Evolutionary conservation across 2,888 invertebrate genomes (phyloP).

Genomic region (Troides oblongomaculatus): DNA sequence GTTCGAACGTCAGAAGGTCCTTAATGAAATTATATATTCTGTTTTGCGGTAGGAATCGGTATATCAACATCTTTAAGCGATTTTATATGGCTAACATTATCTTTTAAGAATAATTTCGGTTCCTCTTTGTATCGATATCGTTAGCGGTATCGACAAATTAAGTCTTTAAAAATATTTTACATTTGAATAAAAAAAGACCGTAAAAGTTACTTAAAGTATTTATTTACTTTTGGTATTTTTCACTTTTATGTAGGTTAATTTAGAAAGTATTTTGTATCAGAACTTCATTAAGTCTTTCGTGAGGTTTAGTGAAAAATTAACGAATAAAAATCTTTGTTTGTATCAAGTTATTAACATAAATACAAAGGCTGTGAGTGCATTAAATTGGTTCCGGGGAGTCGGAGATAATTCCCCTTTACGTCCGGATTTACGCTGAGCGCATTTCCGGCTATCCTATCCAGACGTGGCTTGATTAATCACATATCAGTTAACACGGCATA

Average conservation of each 20-base stretch:
- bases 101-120: slow-evolving; percentile 10
- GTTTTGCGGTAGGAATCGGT: slow-evolving; percentile 4
- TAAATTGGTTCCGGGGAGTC: slow-evolving; percentile 18
- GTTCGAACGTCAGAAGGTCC: not conserved
- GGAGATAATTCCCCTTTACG: slow-evolving; percentile 30
- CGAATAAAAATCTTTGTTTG: too few species aligned
- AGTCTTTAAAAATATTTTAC: not conserved
- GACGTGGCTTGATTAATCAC: slow-evolving; percentile 39
- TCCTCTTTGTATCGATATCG: slow-evolving; percentile 16
- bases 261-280: too few species aligned
- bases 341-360: not conserved
- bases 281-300: too few species aligned
- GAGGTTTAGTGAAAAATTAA: too few species aligned
- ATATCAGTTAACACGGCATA: slow-evolving; percentile 38
- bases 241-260: too few species aligned
- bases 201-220: slow-evolving; percentile 10
- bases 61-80: slow-evolving; percentile 21
- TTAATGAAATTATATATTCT: not conserved
- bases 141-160: slow-evolving; percentile 9
- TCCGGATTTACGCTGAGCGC: slow-evolving; percentile 28
- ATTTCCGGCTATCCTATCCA: slow-evolving; percentile 33
- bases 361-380: slow-evolving; percentile 9
- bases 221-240: not conserved
- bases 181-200: not conserved
- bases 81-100: slow-evolving; percentile 20